Evolutionary conservation across 2,113 vertebrate genomes (phyloP), one percentile per base, ranked within the genome.

Genomic region (Rattus rattus): DNA sequence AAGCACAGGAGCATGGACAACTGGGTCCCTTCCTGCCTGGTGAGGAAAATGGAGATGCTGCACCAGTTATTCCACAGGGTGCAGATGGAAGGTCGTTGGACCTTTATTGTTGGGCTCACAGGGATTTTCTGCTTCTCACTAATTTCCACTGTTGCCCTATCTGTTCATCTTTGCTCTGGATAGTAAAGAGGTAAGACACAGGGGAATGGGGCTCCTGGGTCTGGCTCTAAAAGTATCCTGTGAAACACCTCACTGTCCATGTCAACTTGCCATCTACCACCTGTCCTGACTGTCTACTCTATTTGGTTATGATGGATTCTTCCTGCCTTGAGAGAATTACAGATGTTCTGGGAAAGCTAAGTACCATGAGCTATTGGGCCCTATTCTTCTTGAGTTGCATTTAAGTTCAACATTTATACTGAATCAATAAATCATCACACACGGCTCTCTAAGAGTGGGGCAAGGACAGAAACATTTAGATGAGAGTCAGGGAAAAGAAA

Each of bases 231-330:
- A 72, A 33, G n/a, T n/a, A 61, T 16, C 43, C 13, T 3, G 26
- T 36, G 39, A 92, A 49, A 39, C 12, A 11, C 36, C 11, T 43
- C 16, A 24, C 16, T 89, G 49, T 47, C 79, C 56, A 14, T 61
- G 24, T 16, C 4, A 20, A 79, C 26, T 28, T 5, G 0, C 26
- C 26, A 19, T 28, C 36, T 20, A 33, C 28, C 36, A 22, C 56
- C 73, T n/a, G 36, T 19, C 4, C 6, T 11, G 2, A 49, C 11
- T 1, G 6, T 67, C 30, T 49, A 11, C 59, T 0, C 0, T 9
- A 2, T 54, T n/a, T 43, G 24, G 0, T 52, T 36, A 1, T n/a
- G 86, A 72, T 30, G 2, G 65, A 30, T 2, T 52, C 59, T 52
- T 61, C 12, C 4, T 8, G 7, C 79, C 22, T 63, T 24, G 16